A percentile compares a stretch with the other conserved stretches of the same genome.
Conservation (phyloP, 2,113 vertebrate genomes). For the Triplophysa dalaica region DNA sequence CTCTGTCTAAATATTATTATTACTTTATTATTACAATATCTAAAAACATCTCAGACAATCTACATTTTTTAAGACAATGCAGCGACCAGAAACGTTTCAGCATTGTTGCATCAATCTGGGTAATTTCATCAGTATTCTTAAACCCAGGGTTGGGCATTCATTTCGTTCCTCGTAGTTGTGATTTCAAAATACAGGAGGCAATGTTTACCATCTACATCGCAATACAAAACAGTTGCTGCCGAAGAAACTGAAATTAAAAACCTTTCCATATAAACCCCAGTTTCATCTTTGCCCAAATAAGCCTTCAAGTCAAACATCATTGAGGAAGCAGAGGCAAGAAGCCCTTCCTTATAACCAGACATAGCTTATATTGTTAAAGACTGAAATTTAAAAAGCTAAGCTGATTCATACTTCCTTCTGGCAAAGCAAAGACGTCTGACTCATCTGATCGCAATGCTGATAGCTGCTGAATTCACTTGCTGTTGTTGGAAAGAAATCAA, state of each 20-base stretch:
- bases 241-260: background rate
- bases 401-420: conserved; percentile 33
- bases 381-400: conserved; percentile 2
- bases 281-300: conserved; percentile 44
- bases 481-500: conserved; percentile 14
- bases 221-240: background rate
- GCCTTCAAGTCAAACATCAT: conserved; percentile 17
- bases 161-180: no score
- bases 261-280: background rate
- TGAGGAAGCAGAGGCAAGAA: conserved; percentile 45
- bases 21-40: background rate
- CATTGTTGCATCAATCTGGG: background rate
- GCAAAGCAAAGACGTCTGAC: background rate
- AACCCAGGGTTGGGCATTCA: background rate
- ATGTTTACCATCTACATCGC: background rate
- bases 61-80: background rate
- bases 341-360: conserved; percentile 32
- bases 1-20: no score
- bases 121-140: background rate
- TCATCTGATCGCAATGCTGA: conserved; percentile 25
- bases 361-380: background rate
- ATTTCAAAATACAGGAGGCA: background rate
- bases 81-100: background rate
- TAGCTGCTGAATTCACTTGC: background rate
- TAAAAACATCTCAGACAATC: no score